Base-by-base conservation (phyloP, 2,797 vertebrate species). In the Pantherophis vulpinus region DNA sequence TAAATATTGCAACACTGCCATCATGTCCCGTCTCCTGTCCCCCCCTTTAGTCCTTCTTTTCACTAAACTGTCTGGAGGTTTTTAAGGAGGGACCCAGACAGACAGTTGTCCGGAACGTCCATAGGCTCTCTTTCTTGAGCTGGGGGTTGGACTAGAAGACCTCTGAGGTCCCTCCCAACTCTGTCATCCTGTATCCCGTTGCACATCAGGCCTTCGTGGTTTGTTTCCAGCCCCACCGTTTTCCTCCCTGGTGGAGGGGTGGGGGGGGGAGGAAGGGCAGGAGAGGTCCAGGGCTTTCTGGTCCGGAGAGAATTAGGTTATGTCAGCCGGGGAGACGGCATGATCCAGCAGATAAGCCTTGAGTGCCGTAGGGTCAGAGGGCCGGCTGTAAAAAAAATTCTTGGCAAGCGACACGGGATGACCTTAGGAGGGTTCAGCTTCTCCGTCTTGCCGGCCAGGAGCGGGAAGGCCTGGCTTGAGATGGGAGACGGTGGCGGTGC, bases 241-340 rank as follows among this genome's bases (percentile, higher is more conserved):
- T 47, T 25, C 20, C 37, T 20, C 25, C 0, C 14, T 1, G 42
- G 88, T 4, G 3, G 56, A 8, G 9, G 5, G 1, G 56, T 7
- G 9, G 14, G 0, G 3, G 10, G 25, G 25, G 1, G 4, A 11
- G 60, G 32, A 8, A 11, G 60, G 32, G 56, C 13, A 42, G 25
- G 56, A 0, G 13, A 27, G 54, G 42, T 29, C 59, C 94, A 93
- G 93, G 56, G 89, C 93, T 95, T 88, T 56, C 1, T 55, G 83
- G 95, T 89, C 87, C 18, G 92, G 88, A 74, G 88, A 94, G 96
- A 95, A 97, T 97, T 92, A 63, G 90, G 32, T 96, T 95, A 91
- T 94, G 92, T 96, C 95, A 95, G 95, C 96, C 88, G 93, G 60
- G 83, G 87, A 89, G 89, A 90, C 88, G 0, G 42, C 56, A 5